These are phyloP conservation scores for Brachystomella parvula DNA, from an alignment of 1,140 invertebrate species.

Conservation along the genomic window DNA sequence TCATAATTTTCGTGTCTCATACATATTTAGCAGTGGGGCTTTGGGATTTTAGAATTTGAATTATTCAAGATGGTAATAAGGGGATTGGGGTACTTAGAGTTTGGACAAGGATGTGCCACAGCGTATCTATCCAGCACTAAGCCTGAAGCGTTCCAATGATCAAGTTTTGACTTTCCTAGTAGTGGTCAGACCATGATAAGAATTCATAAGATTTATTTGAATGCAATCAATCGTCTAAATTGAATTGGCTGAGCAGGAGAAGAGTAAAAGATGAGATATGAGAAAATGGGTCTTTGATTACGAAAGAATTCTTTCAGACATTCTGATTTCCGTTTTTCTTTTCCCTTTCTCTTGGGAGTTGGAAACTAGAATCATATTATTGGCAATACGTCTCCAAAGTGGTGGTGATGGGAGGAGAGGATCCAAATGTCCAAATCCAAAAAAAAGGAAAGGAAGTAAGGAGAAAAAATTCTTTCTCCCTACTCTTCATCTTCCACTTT, in stretches of 20 bases:
- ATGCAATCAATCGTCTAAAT: neutral
- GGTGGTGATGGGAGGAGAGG: neutral
- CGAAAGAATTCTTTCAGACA: neutral
- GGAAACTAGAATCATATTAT: neutral
- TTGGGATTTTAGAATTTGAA: neutral
- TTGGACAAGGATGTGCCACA: no score
- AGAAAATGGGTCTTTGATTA: neutral
- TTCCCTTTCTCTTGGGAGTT: neutral
- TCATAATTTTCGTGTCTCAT: constrained; percentile 6
- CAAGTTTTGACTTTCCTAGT: no score
- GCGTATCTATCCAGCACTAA: no score
- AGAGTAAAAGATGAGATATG: neutral
- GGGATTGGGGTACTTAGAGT: no score
- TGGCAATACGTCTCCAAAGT: neutral
- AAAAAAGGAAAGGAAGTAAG: constrained; percentile 13
- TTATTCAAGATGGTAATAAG: no score
- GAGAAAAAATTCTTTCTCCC: constrained; percentile 10
- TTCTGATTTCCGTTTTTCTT: constrained; percentile 5
- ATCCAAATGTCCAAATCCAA: neutral
- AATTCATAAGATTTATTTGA: no score
- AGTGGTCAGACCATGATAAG: no score
- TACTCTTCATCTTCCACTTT: neutral
- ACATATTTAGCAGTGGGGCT: constrained; percentile 1
- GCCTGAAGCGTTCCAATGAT: no score
- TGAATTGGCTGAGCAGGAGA: neutral